Conservation (phyloP, 2,888 invertebrate species). For the Trissoscelio sp. region DNA sequence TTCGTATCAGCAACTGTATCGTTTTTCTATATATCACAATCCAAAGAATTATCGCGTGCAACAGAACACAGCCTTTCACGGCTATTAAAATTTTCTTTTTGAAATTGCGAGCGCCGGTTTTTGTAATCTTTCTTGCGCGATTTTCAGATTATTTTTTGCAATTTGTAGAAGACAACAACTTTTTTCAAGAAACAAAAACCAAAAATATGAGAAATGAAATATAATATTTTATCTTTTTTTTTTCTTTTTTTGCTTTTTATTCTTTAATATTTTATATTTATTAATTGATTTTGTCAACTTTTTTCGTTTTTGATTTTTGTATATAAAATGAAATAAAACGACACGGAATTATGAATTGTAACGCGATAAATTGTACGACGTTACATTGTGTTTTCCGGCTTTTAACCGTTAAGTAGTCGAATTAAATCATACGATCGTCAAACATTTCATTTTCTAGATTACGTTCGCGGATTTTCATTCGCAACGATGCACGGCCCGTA, state of each 20-base stretch:
- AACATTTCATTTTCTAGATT: constrained; percentile 14
- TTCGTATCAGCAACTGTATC: constrained; percentile 2
- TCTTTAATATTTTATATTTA: too few species aligned
- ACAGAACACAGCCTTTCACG: constrained; percentile 11
- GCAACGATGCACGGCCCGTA: constrained; percentile 5
- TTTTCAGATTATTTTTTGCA: too few species aligned
- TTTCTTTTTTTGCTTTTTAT: too few species aligned
- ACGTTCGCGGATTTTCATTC: constrained; percentile 6
- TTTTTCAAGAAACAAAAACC: too few species aligned
- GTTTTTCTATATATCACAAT: constrained; percentile 31
- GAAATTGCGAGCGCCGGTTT: constrained; percentile 27
- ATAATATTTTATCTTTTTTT: too few species aligned
- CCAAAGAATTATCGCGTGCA: constrained; percentile 10
- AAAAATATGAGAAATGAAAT: too few species aligned
- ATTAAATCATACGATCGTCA: not conserved
- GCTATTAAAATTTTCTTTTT: constrained; percentile 19
- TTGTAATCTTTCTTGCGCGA: too few species aligned
- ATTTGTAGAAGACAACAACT: too few species aligned
- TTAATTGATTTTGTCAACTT: too few species aligned
- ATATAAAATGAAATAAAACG: too few species aligned
- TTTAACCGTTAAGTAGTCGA: not conserved
- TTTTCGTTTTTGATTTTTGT: too few species aligned
- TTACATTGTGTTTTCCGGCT: not conserved
- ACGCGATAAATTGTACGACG: not conserved
- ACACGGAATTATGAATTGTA: not conserved